phyloP scores from a whole-genome alignment of 1,140 invertebrate species.

The Temnothorax nylanderi region DNA sequence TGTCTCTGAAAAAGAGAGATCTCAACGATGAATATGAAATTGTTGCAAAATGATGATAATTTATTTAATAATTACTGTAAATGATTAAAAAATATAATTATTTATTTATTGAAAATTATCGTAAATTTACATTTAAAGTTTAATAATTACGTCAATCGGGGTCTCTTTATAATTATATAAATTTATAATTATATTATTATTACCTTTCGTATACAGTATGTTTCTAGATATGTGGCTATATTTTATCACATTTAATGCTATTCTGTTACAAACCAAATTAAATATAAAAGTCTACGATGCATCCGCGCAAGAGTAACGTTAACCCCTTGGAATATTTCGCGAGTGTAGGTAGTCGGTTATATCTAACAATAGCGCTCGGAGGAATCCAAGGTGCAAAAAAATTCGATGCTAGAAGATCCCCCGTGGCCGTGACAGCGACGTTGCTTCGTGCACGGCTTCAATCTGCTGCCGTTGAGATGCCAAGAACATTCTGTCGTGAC shows the following conservation, averaged over 20 bases:
- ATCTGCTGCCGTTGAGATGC: conserved; percentile 60
- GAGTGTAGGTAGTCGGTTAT: not conserved
- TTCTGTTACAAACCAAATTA: not conserved
- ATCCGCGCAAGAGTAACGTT: not conserved
- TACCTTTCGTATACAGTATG: not conserved
- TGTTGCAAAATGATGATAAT: not conserved
- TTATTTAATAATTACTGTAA: not conserved
- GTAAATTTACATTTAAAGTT: not conserved
- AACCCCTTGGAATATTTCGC: conserved; percentile 5
- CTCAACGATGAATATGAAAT: not conserved
- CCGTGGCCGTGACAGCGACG: conserved; percentile 33
- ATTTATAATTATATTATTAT: not conserved
- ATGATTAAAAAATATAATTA: not conserved
- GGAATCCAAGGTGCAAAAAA: conserved; percentile 36
- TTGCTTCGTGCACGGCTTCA: conserved; percentile 44
- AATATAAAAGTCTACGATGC: not conserved
- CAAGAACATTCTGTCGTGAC: conserved; percentile 68
- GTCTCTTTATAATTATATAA: not conserved
- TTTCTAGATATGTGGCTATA: not conserved
- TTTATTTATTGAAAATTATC: not conserved
- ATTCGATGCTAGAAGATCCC: conserved; percentile 6
- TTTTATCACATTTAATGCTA: not conserved
- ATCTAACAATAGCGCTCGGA: conserved; percentile 17
- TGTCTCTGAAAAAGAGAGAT: not conserved
- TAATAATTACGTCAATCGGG: conserved; percentile 1